A percentile compares a stretch with the other conserved stretches of the same genome.
Evolutionary conservation across 2,797 vertebrate genomes (phyloP).

Genomic region (Artibeus jamaicensis): DNA sequence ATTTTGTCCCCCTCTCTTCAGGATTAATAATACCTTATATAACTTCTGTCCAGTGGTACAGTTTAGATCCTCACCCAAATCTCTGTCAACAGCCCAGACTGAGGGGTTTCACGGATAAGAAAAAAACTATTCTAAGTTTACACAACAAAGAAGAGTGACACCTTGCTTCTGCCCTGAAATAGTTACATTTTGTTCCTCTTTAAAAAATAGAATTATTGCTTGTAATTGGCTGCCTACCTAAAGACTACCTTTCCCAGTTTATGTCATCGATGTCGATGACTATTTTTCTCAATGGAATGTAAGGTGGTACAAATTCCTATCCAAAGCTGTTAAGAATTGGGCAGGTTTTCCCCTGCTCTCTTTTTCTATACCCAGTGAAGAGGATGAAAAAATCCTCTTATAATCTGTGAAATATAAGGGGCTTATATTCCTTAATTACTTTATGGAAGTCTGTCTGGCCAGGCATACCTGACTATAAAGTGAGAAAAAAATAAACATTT

Average conservation of each 20-base stretch:
- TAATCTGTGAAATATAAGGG: not conserved
- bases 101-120: not conserved
- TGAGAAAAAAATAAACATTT: not conserved
- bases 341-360: not conserved
- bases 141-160: not conserved
- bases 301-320: not conserved
- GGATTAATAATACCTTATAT: not conserved
- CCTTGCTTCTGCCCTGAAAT: not conserved
- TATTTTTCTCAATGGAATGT: not conserved
- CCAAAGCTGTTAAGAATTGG: not conserved
- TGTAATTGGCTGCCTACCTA: not conserved
- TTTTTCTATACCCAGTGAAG: not conserved
- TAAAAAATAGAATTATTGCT: not conserved
- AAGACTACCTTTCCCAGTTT: not conserved
- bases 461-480: not conserved
- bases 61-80: not conserved
- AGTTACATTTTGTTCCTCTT: not conserved
- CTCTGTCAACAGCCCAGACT: not conserved
- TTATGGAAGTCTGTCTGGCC: not conserved
- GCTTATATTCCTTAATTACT: not conserved
- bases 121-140: not conserved
- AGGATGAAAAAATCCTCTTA: no score
- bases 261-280: not conserved
- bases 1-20: no score
- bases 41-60: not conserved